Evolutionary conservation across 2,888 invertebrate species (phyloP).

Genomic region (Yponomeuta cagnagella): DNA sequence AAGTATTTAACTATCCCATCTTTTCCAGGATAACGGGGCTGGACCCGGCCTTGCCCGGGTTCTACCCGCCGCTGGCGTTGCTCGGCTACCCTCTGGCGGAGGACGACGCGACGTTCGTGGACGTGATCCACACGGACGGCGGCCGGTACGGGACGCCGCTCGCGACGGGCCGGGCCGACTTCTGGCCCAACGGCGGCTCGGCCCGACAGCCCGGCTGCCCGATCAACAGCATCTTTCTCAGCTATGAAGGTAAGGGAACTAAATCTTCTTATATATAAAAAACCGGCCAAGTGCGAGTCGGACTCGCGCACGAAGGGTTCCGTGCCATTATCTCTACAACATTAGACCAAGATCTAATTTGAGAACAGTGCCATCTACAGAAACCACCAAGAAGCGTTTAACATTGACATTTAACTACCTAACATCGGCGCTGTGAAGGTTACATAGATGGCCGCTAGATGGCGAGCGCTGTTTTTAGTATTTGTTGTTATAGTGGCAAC

Average conservation of each 20-base stretch:
- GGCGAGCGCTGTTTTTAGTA: too few relatives aligned
- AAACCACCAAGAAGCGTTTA: too few relatives aligned
- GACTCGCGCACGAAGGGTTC: too few relatives aligned
- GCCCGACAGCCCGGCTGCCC: constrained; percentile 67
- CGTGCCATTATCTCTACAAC: too few relatives aligned
- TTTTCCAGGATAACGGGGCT: constrained; percentile 47
- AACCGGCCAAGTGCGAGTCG: too few relatives aligned
- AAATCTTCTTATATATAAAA: neutral
- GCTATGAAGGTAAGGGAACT: constrained; percentile 37
- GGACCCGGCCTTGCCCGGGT: constrained; percentile 67
- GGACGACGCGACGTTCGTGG: constrained; percentile 61
- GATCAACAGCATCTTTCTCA: constrained; percentile 34
- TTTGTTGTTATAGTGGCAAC: too few relatives aligned
- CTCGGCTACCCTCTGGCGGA: constrained; percentile 33
- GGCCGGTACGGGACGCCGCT: constrained; percentile 50
- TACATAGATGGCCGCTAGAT: too few relatives aligned
- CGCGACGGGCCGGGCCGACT: constrained; percentile 52
- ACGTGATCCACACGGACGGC: constrained; percentile 65
- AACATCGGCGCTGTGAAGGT: too few relatives aligned
- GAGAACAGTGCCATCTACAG: too few relatives aligned
- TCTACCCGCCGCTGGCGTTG: constrained; percentile 38
- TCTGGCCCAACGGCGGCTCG: constrained; percentile 64
- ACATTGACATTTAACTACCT: too few relatives aligned
- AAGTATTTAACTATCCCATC: too few relatives aligned
- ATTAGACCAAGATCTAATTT: too few relatives aligned